Evolutionary conservation across 2,113 vertebrate species (phyloP).

Genomic region (Alethe diademata): DNA sequence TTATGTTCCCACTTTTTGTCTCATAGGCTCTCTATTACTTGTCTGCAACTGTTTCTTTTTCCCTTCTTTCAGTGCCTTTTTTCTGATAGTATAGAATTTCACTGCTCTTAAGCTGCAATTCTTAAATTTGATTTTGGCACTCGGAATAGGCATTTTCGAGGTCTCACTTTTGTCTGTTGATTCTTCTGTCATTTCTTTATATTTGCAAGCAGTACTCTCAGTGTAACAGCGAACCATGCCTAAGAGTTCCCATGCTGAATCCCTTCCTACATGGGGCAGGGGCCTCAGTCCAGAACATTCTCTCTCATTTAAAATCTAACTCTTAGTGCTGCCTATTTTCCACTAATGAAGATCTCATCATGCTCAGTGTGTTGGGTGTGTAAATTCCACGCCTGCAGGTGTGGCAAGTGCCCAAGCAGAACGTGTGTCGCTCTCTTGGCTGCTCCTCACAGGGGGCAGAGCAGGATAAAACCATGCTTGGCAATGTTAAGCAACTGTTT

Average conservation of each 20-base stretch:
- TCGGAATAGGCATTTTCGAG: background rate
- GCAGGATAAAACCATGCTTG: background rate
- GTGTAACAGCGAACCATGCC: background rate
- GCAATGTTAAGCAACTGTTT: background rate
- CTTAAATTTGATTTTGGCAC: constrained; percentile 5
- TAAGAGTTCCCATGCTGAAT: background rate
- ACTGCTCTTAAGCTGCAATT: background rate
- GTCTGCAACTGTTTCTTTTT: background rate
- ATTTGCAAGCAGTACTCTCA: background rate
- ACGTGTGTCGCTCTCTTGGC: fast-evolving
- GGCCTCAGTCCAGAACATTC: background rate
- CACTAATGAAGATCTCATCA: background rate
- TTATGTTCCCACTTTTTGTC: background rate
- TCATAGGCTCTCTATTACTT: background rate
- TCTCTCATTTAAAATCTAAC: background rate
- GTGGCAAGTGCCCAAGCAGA: background rate
- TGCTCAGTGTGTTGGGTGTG: background rate
- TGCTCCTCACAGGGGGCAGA: fast-evolving
- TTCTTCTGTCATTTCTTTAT: background rate
- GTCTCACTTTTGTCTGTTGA: background rate
- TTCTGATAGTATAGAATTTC: constrained; percentile 22
- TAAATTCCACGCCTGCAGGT: background rate
- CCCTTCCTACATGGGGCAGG: background rate
- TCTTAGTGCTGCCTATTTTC: background rate
- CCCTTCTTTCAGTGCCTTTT: background rate